Percentiles rank a stretch among this genome's conserved stretches.
Conservation (phyloP, 2,113 vertebrate genomes). For the Pseudorasbora parva region DNA sequence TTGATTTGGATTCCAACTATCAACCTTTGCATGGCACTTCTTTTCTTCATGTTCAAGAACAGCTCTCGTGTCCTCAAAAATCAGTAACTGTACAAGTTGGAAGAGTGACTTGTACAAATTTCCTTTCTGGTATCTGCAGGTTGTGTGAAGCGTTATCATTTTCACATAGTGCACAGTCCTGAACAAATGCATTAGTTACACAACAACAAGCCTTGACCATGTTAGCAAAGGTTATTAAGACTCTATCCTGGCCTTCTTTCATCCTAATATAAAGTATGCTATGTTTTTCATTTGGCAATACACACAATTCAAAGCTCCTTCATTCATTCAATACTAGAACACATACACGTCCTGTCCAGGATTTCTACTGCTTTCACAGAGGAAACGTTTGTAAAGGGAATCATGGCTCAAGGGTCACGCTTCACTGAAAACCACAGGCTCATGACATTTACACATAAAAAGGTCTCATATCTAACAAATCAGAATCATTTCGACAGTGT, state of each 20-base stretch:
- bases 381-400: constrained; percentile 46
- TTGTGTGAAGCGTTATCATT: constrained; percentile 29
- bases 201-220: constrained; percentile 44
- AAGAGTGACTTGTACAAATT: constrained; percentile 22
- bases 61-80: constrained; percentile 31
- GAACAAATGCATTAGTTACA: constrained; percentile 42
- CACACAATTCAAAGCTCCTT: constrained; percentile 37
- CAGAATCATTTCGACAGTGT: not conserved
- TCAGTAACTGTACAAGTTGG: constrained; percentile 44
- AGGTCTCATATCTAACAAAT: constrained; percentile 41
- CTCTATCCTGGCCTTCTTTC: constrained; percentile 36
- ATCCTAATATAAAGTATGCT: constrained; percentile 40
- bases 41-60: constrained; percentile 3
- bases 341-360: constrained; percentile 45
- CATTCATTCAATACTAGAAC: constrained; percentile 40
- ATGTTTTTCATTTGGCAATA: constrained; percentile 47
- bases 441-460: constrained; percentile 52
- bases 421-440: constrained; percentile 50
- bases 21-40: constrained; percentile 53
- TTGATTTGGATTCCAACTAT: constrained; percentile 22
- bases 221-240: constrained; percentile 39
- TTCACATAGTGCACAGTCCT: constrained; percentile 45
- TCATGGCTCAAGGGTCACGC: constrained; percentile 44
- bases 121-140: constrained; percentile 30
- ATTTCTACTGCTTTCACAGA: constrained; percentile 49